Percentiles rank a stretch among this genome's conserved stretches.
These are phyloP conservation scores for Montipora capricornis DNA, from an alignment of 64 coral and sea anemone species.

Conservation along the genomic window DNA sequence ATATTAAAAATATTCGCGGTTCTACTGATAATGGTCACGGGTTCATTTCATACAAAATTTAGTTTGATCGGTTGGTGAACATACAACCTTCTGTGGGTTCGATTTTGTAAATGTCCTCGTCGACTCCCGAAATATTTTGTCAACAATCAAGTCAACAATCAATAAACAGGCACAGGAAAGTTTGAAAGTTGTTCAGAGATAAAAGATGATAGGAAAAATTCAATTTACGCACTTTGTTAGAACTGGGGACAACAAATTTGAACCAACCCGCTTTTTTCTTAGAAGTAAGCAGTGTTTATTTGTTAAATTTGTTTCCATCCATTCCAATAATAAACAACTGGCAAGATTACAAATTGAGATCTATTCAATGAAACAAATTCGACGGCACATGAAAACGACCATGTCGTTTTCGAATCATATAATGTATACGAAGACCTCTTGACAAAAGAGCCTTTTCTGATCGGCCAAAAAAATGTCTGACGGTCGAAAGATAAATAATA, in stretches of 20 bases:
- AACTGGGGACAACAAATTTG: not conserved
- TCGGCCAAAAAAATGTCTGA: not conserved
- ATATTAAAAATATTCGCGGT: not conserved
- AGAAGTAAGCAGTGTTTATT: too few species aligned
- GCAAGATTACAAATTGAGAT: conserved; percentile 21
- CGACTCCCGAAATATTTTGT: not conserved
- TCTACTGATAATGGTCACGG: not conserved
- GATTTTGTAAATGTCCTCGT: too few species aligned
- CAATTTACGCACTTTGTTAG: not conserved
- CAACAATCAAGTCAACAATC: not conserved
- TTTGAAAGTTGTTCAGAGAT: too few species aligned
- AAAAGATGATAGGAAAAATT: not conserved
- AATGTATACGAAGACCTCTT: not conserved
- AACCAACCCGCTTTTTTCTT: not conserved
- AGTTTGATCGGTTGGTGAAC: not conserved
- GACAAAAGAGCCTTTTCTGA: not conserved
- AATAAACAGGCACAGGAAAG: not conserved
- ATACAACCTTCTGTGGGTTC: too few species aligned
- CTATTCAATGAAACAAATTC: not conserved
- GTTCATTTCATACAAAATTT: not conserved
- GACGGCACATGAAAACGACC: not conserved
- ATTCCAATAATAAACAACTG: not conserved
- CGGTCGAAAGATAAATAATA: not conserved
- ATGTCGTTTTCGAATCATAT: not conserved
- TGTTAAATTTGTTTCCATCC: too few species aligned